A percentile compares a stretch with the other conserved stretches of the same genome.
Conservation (phyloP, 2,888 invertebrate species). For the Eumacrocentrus americanus region DNA sequence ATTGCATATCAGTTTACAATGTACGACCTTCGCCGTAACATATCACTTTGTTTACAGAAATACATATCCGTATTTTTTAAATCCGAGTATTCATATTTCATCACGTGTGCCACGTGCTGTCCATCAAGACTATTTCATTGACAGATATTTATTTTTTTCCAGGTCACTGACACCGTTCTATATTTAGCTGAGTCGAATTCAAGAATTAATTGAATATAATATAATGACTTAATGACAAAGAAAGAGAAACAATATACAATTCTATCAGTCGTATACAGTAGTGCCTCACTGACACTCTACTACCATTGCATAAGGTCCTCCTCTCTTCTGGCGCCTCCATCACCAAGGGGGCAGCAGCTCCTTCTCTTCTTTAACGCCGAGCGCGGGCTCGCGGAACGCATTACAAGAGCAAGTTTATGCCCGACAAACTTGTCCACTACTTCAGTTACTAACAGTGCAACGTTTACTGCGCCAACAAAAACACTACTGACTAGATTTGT, state of each 20-base stretch:
- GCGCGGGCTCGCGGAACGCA: slow-evolving; percentile 39
- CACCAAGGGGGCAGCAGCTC: slow-evolving; percentile 24
- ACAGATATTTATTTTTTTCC: background rate
- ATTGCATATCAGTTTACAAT: slow-evolving; percentile 21
- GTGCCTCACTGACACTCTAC: slow-evolving; percentile 1
- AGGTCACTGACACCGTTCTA: background rate
- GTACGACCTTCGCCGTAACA: slow-evolving; percentile 14
- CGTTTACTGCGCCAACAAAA: slow-evolving; percentile 28
- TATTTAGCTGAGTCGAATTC: too few species aligned
- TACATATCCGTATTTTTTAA: slow-evolving; percentile 1
- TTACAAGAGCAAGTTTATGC: slow-evolving; percentile 39
- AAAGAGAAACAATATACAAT: background rate
- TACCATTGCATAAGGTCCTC: slow-evolving; percentile 34
- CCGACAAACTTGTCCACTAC: slow-evolving; percentile 30
- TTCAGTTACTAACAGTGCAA: slow-evolving; percentile 35
- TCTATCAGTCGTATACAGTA: background rate
- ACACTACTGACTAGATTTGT: slow-evolving; percentile 2
- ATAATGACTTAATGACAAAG: background rate
- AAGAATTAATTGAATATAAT: too few species aligned
- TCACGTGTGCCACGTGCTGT: slow-evolving; percentile 1
- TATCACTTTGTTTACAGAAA: slow-evolving; percentile 24
- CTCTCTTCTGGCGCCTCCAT: slow-evolving; percentile 34
- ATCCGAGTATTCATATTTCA: slow-evolving; percentile 9
- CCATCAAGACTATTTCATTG: background rate
- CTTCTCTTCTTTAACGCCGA: slow-evolving; percentile 41